Percentiles rank a stretch among this genome's conserved stretches.
Evolutionary conservation across 2,888 invertebrate genomes (phyloP).

Genomic region (Acrocyrtus sp.): DNA sequence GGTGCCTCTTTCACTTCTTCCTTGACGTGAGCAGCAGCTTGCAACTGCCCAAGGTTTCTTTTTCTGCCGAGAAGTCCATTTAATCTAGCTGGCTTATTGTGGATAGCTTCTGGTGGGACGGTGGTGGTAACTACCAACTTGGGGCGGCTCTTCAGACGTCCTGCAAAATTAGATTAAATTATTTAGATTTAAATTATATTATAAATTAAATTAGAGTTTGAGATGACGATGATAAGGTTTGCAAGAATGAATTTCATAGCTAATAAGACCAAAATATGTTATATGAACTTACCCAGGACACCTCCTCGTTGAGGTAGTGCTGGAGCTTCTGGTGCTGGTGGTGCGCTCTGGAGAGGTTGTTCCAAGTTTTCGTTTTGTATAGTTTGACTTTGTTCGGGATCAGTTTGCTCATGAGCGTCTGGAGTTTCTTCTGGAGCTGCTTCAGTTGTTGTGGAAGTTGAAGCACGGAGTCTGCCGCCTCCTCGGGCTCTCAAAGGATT

Average conservation of each 20-base stretch:
- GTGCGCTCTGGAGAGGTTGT: conserved; percentile 14
- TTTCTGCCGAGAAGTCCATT: conserved; percentile 59
- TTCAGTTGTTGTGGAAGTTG: conserved; percentile 45
- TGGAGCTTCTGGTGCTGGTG: conserved; percentile 41
- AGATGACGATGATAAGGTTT: no score
- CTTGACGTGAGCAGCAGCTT: conserved; percentile 33
- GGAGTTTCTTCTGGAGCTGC: conserved; percentile 25
- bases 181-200: background rate
- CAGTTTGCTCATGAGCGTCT: conserved; percentile 26
- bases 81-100: conserved; percentile 54
- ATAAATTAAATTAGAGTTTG: background rate
- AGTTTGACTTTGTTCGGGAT: conserved; percentile 46
- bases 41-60: conserved; percentile 35
- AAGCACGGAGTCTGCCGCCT: conserved; percentile 45
- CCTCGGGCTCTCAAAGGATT: conserved; percentile 41
- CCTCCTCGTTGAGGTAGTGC: conserved; percentile 55
- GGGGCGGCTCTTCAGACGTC: conserved; percentile 57
- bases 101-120: conserved; percentile 39
- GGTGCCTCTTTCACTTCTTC: conserved; percentile 44
- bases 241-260: no score
- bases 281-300: conserved; percentile 52
- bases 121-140: conserved; percentile 57
- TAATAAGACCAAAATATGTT: background rate
- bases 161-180: conserved; percentile 27
- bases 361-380: conserved; percentile 45